A percentile compares a stretch with the other conserved stretches of the same genome.
Evolutionary conservation across 2,797 vertebrate genomes (phyloP).

Genomic region (Galaxias olidus): DNA sequence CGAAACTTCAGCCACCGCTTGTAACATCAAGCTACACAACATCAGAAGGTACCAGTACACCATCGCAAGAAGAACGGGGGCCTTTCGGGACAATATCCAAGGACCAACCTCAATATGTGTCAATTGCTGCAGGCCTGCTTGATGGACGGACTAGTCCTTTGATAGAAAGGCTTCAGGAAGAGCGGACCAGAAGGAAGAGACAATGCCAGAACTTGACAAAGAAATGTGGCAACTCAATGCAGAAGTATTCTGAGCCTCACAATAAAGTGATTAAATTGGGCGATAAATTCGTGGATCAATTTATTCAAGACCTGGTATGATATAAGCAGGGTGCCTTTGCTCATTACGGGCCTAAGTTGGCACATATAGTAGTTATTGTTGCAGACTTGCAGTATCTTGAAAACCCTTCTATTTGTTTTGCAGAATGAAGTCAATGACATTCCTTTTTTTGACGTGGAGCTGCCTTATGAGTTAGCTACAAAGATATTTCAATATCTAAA

Average conservation of each 20-base stretch:
- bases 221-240: constrained; percentile 35
- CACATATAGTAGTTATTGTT: neutral
- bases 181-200: constrained; percentile 70
- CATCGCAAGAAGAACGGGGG: neutral
- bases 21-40: neutral
- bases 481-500: constrained; percentile 90
- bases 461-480: constrained; percentile 92
- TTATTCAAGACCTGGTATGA: constrained; percentile 79
- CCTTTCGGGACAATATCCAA: constrained; percentile 10
- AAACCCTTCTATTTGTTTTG: neutral
- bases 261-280: constrained; percentile 47
- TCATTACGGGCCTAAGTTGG: neutral
- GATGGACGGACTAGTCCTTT: constrained; percentile 75
- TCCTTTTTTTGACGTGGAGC: constrained; percentile 92
- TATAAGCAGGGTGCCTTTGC: neutral
- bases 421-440: constrained; percentile 97
- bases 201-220: constrained; percentile 35
- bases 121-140: constrained; percentile 71
- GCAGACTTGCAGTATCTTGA: neutral
- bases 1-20: neutral
- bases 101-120: constrained; percentile 72
- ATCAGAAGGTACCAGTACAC: neutral
- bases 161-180: constrained; percentile 66
- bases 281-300: constrained; percentile 71
- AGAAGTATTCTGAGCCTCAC: constrained; percentile 32